Conservation (phyloP, 2,888 invertebrate genomes). For the Thymelicus acteon region DNA sequence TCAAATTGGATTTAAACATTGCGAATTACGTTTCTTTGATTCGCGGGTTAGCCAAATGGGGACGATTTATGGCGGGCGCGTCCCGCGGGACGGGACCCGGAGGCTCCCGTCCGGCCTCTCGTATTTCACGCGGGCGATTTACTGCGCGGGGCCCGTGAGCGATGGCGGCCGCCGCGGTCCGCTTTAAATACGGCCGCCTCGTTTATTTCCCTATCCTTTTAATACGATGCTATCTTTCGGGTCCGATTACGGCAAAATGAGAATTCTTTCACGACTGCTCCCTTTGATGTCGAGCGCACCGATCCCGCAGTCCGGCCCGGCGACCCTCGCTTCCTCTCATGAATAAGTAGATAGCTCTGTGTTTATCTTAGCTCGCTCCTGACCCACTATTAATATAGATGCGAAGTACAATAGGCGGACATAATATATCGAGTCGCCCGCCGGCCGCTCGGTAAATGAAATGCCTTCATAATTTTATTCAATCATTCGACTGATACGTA, state of each 20-base stretch:
- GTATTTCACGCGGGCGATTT: constrained; percentile 65
- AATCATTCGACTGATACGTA: constrained; percentile 1
- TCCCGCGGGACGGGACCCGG: constrained; percentile 43
- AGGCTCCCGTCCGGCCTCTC: constrained; percentile 45
- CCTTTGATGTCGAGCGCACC: constrained; percentile 49
- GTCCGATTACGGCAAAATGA: constrained; percentile 57
- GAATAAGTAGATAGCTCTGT: constrained; percentile 23
- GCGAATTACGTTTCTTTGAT: constrained; percentile 81
- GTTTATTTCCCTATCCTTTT: constrained; percentile 67
- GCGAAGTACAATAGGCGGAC: not conserved
- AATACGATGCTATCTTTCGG: constrained; percentile 77
- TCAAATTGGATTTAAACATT: constrained; percentile 81
- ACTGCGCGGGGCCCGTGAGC: constrained; percentile 57
- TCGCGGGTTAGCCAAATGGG: constrained; percentile 80
- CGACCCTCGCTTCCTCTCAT: constrained; percentile 38
- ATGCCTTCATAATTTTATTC: constrained; percentile 1
- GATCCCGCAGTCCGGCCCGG: constrained; percentile 39
- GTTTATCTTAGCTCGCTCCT: constrained; percentile 20
- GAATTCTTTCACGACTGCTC: constrained; percentile 49
- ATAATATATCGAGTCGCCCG: no score
- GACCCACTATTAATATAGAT: constrained; percentile 17
- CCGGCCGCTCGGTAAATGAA: not conserved
- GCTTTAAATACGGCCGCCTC: constrained; percentile 53
- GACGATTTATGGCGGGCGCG: constrained; percentile 75
- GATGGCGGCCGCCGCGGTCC: constrained; percentile 50